Conservation (phyloP, 2,113 vertebrate genomes). For the Carlito syrichta region DNA sequence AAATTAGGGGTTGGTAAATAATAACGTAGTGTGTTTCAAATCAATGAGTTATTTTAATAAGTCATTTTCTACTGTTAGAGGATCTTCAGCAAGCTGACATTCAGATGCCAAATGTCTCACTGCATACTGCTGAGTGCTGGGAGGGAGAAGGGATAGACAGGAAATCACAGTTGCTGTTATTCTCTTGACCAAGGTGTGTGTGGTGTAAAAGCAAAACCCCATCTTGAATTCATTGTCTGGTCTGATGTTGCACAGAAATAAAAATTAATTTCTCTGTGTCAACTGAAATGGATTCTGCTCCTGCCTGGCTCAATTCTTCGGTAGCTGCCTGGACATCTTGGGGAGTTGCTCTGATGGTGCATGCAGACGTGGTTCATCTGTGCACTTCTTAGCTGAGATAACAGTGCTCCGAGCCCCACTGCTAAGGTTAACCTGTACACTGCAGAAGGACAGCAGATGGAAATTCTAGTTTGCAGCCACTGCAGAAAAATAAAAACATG, state of each 20-base stretch:
- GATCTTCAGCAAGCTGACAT: background rate
- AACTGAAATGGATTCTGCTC: background rate
- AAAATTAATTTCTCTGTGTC: background rate
- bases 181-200: background rate
- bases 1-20: background rate
- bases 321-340: slow-evolving; percentile 30
- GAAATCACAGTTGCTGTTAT: background rate
- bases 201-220: background rate
- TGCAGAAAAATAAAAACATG: slow-evolving; percentile 84
- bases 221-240: slow-evolving; percentile 12
- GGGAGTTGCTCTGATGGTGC: slow-evolving; percentile 40
- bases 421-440: slow-evolving; percentile 83
- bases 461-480: slow-evolving; percentile 88
- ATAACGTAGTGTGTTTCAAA: background rate
- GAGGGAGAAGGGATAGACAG: background rate
- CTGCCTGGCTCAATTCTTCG: background rate
- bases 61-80: background rate
- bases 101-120: background rate
- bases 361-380: slow-evolving; percentile 53
- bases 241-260: background rate
- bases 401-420: slow-evolving; percentile 72
- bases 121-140: background rate
- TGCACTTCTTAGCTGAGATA: slow-evolving; percentile 74
- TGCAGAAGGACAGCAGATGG: slow-evolving; percentile 96
- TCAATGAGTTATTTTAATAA: background rate